A percentile compares a stretch with the other conserved stretches of the same genome.
Evolutionary conservation across 2,797 vertebrate genomes (phyloP).

Genomic region (Sebastolobus alascanus): DNA sequence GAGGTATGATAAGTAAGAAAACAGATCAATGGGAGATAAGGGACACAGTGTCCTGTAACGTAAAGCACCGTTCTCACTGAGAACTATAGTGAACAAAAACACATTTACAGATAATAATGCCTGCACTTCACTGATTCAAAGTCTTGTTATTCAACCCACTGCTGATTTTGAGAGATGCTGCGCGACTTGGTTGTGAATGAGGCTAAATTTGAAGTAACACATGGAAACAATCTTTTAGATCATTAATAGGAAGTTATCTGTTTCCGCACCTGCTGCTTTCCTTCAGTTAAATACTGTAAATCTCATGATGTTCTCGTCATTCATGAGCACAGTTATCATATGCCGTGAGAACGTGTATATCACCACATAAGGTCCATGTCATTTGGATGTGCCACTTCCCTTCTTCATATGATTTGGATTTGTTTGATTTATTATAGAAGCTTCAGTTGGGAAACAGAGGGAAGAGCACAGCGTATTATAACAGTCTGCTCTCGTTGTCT

Average conservation of each 20-base stretch:
- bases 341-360: background rate
- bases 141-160: constrained; percentile 8
- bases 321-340: constrained; percentile 4
- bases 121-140: constrained; percentile 19
- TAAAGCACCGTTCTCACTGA: constrained; percentile 83
- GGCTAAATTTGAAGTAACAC: constrained; percentile 26
- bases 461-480: background rate
- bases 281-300: constrained; percentile 23
- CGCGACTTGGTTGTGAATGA: constrained; percentile 17
- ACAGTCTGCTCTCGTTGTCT: constrained; percentile 7
- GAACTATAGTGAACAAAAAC: constrained; percentile 74
- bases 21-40: constrained; percentile 17
- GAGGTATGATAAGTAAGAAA: constrained; percentile 32
- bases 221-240: constrained; percentile 18
- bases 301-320: background rate
- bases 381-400: constrained; percentile 12
- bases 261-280: constrained; percentile 5
- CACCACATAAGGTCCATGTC: constrained; percentile 1
- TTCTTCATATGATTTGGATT: constrained; percentile 19
- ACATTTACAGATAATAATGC: constrained; percentile 26
- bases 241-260: background rate
- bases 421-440: constrained; percentile 22
- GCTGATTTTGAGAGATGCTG: constrained; percentile 11
- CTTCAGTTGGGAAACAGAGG: constrained; percentile 10
- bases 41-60: constrained; percentile 46